Base-by-base conservation (phyloP, 2,888 invertebrate genomes). In the Xanthorhoe spadicearia region DNA sequence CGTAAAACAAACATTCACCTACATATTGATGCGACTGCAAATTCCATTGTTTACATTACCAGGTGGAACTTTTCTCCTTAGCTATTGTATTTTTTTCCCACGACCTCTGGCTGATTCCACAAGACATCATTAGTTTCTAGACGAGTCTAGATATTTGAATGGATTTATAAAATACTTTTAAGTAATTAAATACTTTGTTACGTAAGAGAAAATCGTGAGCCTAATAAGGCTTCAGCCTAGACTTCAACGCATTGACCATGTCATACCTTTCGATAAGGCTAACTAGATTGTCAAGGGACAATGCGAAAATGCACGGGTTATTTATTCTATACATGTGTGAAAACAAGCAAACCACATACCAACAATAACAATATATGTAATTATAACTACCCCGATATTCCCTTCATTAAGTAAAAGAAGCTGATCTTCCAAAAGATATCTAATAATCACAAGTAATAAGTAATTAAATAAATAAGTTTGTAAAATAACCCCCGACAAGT, bases 41-140 rank as follows among this genome's bases (percentile, higher is more conserved):
- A 43, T 43, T 13, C 3, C 2, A 43, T 43, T 43, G 38, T 17
- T 17, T 18, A 23, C 50, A 50, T 23, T 9, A 28, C 10, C 6
- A 61, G 53, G 35, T 61, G 49, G 53, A 35, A 66, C 54, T 48
- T 51, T 51, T 62, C 28, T 18, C 15, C 17, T 13, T 49, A 7
- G 48, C 4, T 23, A 49, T 10, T 35, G 48, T 10, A 68, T 56
- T 52, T 51, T 61, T 57, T 62, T 65, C 61, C 59, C 61, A 66
- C 68, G 64, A 60, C 55, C 58, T 59, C 61, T 66, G 61, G 59
- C 46, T 15, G 48, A 54, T 63, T 61, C 51, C 38, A 67, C 49
- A 5, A 43, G 51, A 46, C 7, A 13, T 19, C 23, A 43, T 43
- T 43, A 43, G 38, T 7, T 51, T 48, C 48, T 50, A 52, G 58